phyloP scores from a whole-genome alignment of 2,888 invertebrate genomes.

The Pachydiplax longipennis region DNA sequence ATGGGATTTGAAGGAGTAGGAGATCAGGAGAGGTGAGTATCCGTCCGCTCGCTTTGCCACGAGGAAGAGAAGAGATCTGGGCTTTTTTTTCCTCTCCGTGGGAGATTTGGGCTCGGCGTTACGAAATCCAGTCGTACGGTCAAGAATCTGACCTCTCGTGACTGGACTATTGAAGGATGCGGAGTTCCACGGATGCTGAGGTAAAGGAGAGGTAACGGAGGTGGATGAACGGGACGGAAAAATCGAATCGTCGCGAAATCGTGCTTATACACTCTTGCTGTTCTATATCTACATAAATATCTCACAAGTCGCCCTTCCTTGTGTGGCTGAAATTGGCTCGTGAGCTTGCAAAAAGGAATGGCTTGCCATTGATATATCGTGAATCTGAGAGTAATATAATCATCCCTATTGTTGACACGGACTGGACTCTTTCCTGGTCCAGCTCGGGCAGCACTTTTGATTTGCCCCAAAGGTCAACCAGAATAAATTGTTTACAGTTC shows the following conservation, averaged over 20 bases:
- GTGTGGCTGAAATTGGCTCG: no score
- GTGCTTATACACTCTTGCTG: not conserved
- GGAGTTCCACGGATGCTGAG: not conserved
- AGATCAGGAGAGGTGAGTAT: not conserved
- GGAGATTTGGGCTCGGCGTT: slow-evolving; percentile 36
- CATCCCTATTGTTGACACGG: no score
- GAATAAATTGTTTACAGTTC: no score
- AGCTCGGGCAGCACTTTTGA: no score
- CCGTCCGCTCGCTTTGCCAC: not conserved
- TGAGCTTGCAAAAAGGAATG: no score
- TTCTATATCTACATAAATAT: no score
- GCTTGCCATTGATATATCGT: no score
- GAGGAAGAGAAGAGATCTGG: not conserved
- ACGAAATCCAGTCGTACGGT: slow-evolving; percentile 43
- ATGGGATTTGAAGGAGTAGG: not conserved
- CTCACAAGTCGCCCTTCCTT: no score
- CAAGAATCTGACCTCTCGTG: slow-evolving; percentile 42
- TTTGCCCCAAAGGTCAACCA: no score
- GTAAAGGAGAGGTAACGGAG: not conserved
- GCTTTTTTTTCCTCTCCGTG: not conserved
- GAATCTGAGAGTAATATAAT: no score
- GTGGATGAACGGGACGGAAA: not conserved
- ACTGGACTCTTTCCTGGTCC: no score
- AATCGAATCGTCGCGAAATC: not conserved
- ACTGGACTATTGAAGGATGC: slow-evolving; percentile 26